Percentiles rank a stretch among this genome's conserved stretches.
These are phyloP conservation scores for Aldrovandia affinis DNA, from an alignment of 2,797 vertebrate genomes.

Conservation along the genomic window DNA sequence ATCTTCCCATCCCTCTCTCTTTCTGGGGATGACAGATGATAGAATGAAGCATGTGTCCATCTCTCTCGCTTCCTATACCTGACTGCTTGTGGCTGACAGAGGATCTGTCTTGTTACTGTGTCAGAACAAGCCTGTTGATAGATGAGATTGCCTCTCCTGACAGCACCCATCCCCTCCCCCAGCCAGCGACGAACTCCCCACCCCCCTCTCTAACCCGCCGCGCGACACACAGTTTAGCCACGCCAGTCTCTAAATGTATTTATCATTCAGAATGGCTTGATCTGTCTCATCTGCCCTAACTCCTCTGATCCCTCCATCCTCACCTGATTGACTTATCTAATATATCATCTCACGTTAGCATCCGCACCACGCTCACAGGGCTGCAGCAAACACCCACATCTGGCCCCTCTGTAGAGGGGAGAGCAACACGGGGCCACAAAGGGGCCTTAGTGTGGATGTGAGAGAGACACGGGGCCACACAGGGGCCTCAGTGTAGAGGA, in stretches of 20 bases:
- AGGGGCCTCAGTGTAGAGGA: background rate
- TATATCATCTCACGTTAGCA: slow-evolving; percentile 48
- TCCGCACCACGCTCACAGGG: slow-evolving; percentile 55
- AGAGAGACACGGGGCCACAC: too few species aligned
- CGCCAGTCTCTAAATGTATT: background rate
- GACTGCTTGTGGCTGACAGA: background rate
- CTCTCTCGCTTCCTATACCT: background rate
- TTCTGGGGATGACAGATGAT: background rate
- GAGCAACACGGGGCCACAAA: background rate
- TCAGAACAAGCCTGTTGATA: background rate
- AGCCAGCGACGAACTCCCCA: background rate
- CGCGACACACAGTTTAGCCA: background rate
- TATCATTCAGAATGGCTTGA: background rate
- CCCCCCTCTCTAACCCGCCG: background rate
- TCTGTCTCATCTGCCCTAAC: slow-evolving; percentile 48
- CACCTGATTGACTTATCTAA: slow-evolving; percentile 66
- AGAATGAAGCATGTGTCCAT: background rate
- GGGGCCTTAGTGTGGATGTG: background rate
- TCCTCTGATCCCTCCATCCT: slow-evolving; percentile 56
- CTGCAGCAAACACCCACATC: slow-evolving; percentile 41
- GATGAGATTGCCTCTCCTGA: background rate
- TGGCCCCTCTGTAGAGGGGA: background rate
- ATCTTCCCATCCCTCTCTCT: background rate
- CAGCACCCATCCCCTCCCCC: background rate
- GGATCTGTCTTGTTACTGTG: slow-evolving; percentile 14